A percentile compares a stretch with the other conserved stretches of the same genome.
Evolutionary conservation across 2,888 invertebrate genomes (phyloP).

Genomic region (Amorpha juglandis): DNA sequence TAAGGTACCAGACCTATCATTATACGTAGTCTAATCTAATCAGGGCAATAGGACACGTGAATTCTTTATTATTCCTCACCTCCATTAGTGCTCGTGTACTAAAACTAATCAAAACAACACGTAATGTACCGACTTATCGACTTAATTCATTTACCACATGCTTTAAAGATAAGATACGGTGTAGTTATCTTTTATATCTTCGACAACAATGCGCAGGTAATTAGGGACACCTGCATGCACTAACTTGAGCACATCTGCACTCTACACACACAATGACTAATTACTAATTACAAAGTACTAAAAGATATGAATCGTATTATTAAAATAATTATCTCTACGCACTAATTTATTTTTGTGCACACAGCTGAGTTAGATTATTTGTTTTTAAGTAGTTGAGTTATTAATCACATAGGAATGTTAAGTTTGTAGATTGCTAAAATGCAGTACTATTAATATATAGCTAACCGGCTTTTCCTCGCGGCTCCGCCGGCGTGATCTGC

Average conservation of each 20-base stretch:
- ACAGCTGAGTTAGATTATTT: constrained; percentile 8
- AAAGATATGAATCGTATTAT: not conserved
- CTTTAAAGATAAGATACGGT: constrained; percentile 7
- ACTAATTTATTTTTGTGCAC: not conserved
- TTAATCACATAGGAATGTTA: no score
- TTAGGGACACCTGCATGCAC: constrained; percentile 34
- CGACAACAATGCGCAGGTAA: constrained; percentile 16
- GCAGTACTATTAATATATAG: no score
- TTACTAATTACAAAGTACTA: not conserved
- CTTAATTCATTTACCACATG: not conserved
- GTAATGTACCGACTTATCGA: not conserved
- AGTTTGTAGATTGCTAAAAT: no score
- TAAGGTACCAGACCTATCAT: no score
- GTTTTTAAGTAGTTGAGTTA: no score
- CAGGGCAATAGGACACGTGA: not conserved
- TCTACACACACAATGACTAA: not conserved
- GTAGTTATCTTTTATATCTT: constrained; percentile 7
- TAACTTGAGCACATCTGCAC: constrained; percentile 26
- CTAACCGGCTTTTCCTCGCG: no score
- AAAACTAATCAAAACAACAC: constrained; percentile 7
- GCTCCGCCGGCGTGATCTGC: no score
- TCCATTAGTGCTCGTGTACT: not conserved
- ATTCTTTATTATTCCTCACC: not conserved
- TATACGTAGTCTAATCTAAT: not conserved
- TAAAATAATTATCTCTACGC: constrained; percentile 7